Conservation (phyloP, 1,140 invertebrate species). For the Caenorhabditis latens region DNA sequence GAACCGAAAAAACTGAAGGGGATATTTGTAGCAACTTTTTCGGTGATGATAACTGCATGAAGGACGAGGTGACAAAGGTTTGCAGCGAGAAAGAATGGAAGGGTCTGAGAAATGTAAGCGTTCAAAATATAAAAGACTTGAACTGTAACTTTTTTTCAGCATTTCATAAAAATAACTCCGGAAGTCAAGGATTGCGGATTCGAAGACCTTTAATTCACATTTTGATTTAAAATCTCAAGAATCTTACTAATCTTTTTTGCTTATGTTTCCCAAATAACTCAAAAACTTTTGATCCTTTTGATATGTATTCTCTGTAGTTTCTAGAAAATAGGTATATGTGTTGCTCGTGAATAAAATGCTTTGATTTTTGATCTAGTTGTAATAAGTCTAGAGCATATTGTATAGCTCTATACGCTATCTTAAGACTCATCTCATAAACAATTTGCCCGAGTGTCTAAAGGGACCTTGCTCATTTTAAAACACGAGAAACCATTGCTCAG, state of each 20-base stretch:
- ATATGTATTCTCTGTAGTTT: no score
- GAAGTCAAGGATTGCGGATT: not conserved
- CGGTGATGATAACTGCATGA: not conserved
- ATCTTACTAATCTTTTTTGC: not conserved
- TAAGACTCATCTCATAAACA: no score
- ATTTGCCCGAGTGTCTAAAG: no score
- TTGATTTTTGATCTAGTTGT: no score
- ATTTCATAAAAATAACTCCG: constrained; percentile 4
- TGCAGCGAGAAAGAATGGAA: not conserved
- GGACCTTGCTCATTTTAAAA: no score
- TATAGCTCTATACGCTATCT: no score
- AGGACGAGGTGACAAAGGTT: not conserved
- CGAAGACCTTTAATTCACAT: not conserved
- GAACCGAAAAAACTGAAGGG: not conserved
- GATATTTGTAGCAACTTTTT: not conserved
- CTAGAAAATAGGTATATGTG: no score
- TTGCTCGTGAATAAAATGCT: no score
- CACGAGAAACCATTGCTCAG: no score
- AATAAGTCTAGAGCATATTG: no score
- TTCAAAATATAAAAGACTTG: not conserved
- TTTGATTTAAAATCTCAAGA: not conserved
- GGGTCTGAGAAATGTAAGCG: constrained; percentile 1
- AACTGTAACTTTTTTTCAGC: not conserved
- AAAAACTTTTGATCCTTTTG: no score
- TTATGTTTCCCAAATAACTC: no score